Evolutionary conservation across 2,888 invertebrate genomes (phyloP), one percentile per base, ranked within the genome.

Genomic region (Keiferia lycopersicella): DNA sequence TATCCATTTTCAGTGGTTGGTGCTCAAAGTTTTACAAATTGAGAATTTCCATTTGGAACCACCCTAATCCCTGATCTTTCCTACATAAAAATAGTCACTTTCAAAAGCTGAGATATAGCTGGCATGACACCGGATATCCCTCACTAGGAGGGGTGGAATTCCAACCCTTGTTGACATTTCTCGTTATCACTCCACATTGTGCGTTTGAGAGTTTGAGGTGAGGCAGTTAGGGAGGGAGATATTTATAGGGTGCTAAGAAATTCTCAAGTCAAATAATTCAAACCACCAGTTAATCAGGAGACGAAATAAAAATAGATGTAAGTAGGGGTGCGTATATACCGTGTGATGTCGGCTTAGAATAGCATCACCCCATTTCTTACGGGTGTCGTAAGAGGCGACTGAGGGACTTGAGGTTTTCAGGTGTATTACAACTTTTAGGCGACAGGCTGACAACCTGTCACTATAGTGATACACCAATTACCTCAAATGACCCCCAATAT

Each of bases 101-200:
- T 50, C 50, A 50, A 50, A 18, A 50, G 50, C 50, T 2, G 11
- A 18, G 20, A 50, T 8, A 50, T 20, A 20, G 50, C 50, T 22
- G 50, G 14, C 41, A 41, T 41, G 41, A 75, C 86, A 79, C 81
- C 82, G 87, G 86, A 86, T 80, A 81, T 79, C 75, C 73, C 68
- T 26, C 68, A 71, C 68, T 56, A 63, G 39, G 75, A 75, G 73
- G 77, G 74, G 70, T 66, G 70, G 74, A 77, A 77, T 77, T 75
- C 71, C 71, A 73, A 76, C 75, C 71, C 78, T 78, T 86, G 85
- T 88, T 88, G 86, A 87, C 86, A 83, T 76, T 79, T 74, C 68
- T 71, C 72, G 74, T 85, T 86, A 85, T 81, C 88, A 79, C 81
- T 76, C 79, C 63, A 69, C 69, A 72, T 73, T 76, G 26, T 12